phyloP scores from a whole-genome alignment of 2,113 vertebrate species.

The Salvelinus namaycush region DNA sequence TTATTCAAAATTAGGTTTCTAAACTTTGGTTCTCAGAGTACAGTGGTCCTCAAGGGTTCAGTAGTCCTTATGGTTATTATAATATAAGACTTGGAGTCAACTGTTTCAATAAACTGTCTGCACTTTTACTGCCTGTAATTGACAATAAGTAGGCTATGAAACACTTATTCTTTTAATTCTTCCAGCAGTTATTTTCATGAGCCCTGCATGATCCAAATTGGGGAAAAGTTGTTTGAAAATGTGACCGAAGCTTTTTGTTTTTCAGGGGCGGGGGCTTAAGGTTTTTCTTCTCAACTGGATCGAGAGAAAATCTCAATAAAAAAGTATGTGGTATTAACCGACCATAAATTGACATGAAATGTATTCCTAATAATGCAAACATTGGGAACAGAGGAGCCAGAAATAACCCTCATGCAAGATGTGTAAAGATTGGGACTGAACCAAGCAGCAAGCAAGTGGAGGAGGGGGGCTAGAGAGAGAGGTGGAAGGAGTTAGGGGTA shows the following conservation, averaged over 20 bases:
- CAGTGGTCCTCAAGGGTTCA: constrained; percentile 28
- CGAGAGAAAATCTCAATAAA: constrained; percentile 63
- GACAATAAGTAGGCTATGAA: constrained; percentile 49
- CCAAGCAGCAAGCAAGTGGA: constrained; percentile 67
- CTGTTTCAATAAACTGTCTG: constrained; percentile 30
- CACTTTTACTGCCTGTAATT: constrained; percentile 44
- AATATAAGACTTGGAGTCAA: constrained; percentile 29
- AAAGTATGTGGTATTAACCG: constrained; percentile 70
- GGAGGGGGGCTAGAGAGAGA: constrained; percentile 65
- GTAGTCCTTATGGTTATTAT: not conserved
- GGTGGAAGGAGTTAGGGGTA: constrained; percentile 15
- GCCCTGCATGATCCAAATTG: constrained; percentile 41
- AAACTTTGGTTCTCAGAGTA: constrained; percentile 18
- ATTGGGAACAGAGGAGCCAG: constrained; percentile 81
- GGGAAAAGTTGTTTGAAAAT: constrained; percentile 2
- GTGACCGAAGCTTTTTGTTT: constrained; percentile 10
- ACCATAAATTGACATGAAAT: constrained; percentile 85
- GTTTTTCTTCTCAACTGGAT: constrained; percentile 46
- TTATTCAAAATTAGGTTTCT: constrained; percentile 4
- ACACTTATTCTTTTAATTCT: constrained; percentile 45
- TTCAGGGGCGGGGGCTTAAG: constrained; percentile 12
- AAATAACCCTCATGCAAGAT: constrained; percentile 92
- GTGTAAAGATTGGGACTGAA: constrained; percentile 85
- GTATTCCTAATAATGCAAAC: constrained; percentile 80
- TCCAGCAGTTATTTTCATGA: constrained; percentile 46